Base-by-base conservation (phyloP, 1,140 invertebrate species). In the Lucilia sericata region DNA sequence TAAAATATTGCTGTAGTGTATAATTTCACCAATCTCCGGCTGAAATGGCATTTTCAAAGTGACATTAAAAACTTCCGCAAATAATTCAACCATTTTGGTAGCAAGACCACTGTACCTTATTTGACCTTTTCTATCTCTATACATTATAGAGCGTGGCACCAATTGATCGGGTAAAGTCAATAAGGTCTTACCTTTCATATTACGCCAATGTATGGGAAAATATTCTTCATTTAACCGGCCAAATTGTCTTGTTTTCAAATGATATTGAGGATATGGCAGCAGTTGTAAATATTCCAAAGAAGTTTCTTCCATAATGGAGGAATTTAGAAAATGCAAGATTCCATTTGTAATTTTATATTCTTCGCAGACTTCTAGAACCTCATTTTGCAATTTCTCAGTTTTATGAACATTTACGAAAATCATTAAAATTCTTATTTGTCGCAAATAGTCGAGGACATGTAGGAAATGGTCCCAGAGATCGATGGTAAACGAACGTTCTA, bases 181-280 rank as follows among this genome's bases (percentile, higher is more conserved):
- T 9, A 83, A 5, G 0, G 19, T 60, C 14, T 36, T 74, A 13
- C 34, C 34, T 49, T 74, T 25, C 5, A 83, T 12, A 74, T 83
- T 74, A 9, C n/a, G 25, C 82, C 60, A 75, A 74, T 74, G 70
- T 14, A 36, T 13, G 25, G 82, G 82, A 42, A 42, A 83, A 5
- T 74, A 74, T 8, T 30, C 14, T 9, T 8, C 4, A 10, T 74
- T 34, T 10, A 30, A 10, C 8, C 10, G 10, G 2, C 13, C 13
- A 8, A 74, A 10, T 3, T 34, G 25, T 10, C 21, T 17, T 0
- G 34, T 10, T 30, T 74, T 10, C 74, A 21, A 74, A 34, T 74
- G 74, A 34, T 34, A 74, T 14, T 74, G 10, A 3, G 74, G 74
- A 34, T 30, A 74, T 0, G 74, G 74, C 25, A 30, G 13, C 0